Base-by-base conservation (phyloP, 2,797 vertebrate species). In the Mus spretus region DNA sequence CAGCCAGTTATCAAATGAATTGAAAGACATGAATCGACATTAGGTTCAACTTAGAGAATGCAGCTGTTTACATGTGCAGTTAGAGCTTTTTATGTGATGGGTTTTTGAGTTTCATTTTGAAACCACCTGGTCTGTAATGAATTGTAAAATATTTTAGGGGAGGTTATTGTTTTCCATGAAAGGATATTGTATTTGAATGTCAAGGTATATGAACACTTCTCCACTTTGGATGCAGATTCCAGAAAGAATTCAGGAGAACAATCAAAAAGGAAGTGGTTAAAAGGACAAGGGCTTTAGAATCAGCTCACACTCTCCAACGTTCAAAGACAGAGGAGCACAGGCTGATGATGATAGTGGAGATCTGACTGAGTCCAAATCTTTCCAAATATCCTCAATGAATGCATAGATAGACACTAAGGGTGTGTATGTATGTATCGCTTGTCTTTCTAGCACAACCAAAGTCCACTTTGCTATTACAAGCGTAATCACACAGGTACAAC, bases 1-100 rank as follows among this genome's bases (percentile, higher is more conserved):
- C 81, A 95, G 93, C 65, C 31, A 50, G 93, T 92, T 91, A 96
- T 97, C 92, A 97, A 97, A 95, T 95, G 80, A 95, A 95, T 93
- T 94, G 94, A 94, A 93, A 97, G 87, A 92, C 91, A 67, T 57
- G 90, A 97, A 97, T 94, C 72, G 53, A 90, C 74, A 61, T 97
- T 96, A 91, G 47, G 92, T 87, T 91, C 89, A 78, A 95, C 95
- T 96, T 96, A 93, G 77, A 93, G 72, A 34, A 70, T 86, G 78
- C 63, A 50, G 90, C 93, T 97, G 96, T 97, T 97, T 97, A 96
- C 96, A 91, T 31, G 55, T 81, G 67, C 84, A 77, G 89, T 98
- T 96, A 96, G 95, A 91, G 86, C 11, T 87, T 95, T 95, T 84
- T 84, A 93, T 6, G 28, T 37, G 90, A 91, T 44, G 34, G 37